phyloP scores from a whole-genome alignment of 2,888 invertebrate genomes.

The Maniola hyperantus region DNA sequence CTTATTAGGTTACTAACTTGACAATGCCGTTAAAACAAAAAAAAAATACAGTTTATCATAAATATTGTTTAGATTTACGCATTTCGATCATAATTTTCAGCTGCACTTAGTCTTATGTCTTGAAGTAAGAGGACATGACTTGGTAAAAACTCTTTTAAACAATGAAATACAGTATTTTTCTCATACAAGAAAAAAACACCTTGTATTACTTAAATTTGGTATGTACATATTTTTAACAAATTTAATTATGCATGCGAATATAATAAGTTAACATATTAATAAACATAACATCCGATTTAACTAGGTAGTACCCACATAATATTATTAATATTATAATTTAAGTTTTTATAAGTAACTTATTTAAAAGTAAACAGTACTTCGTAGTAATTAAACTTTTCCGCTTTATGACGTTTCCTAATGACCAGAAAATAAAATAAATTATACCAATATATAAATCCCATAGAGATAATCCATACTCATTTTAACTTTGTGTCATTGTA shows the following conservation, averaged over 20 bases:
- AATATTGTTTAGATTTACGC: no score
- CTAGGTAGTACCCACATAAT: neutral
- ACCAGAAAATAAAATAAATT: neutral
- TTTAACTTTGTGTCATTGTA: no score
- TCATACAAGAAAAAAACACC: neutral
- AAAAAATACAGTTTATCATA: no score
- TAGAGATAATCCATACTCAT: no score
- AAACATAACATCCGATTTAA: constrained; percentile 12
- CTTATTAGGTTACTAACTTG: no score
- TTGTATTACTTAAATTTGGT: neutral
- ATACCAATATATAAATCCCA: no score
- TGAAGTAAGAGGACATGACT: neutral
- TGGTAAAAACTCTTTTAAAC: neutral
- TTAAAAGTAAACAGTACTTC: neutral
- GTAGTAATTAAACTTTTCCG: neutral
- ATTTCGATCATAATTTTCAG: no score
- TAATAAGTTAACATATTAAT: constrained; percentile 4
- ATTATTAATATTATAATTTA: neutral
- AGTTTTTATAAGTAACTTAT: no score
- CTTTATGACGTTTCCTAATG: neutral
- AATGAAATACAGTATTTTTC: neutral
- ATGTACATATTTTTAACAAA: constrained; percentile 4
- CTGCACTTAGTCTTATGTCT: no score
- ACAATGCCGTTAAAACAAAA: no score
- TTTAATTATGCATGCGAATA: neutral